Evolutionary conservation across 2,888 invertebrate species (phyloP), one percentile per base, ranked within the genome.

Genomic region (Pyrocoelia pectoralis): DNA sequence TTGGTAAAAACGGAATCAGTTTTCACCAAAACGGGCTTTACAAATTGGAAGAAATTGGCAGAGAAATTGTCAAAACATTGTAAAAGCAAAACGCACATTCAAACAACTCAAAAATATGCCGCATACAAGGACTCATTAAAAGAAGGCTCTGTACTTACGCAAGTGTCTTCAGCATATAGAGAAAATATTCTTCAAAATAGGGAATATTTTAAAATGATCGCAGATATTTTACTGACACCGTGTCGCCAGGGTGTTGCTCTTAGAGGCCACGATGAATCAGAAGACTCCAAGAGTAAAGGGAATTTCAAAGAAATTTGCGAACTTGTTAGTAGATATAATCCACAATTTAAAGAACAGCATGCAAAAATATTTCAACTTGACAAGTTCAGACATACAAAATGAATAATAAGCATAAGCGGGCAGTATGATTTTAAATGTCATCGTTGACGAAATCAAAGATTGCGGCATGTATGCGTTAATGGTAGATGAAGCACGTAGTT

Each of bases 361-460:
- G 10, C 8, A 33, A 52, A n/a, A 52, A 52, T 38, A 52, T 10
- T 38, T 52, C 14, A 52, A 52, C 28, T 28, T 38, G 3, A 52
- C 8, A n/a, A 54, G 54, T 41, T 54, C n/a, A 46, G 12, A 55
- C 18, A 46, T 55, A 40, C 24, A 56, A 46, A 56, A 56, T 46
- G 17, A 17, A 48, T 56, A 17, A 17, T 56, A 15, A 24, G 13
- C 15, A 17, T 4, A 5, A 17, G 1, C 14, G n/a, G 43, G 14
- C 13, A 14, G 46, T 12, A 19, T 33, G 6, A 12, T 46, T 12
- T 15, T 14, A 15, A n/a, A 24, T 10, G 33, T 28, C 13, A 56
- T 29, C 1, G 29, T 46, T 18, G 1, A n/a, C 12, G 48, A 56
- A 24, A 17, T 28, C 12, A 56, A 48, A 46, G 17, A 24, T 17